Conservation (phyloP, 2,888 invertebrate species). For the Saturnia pavonia region DNA sequence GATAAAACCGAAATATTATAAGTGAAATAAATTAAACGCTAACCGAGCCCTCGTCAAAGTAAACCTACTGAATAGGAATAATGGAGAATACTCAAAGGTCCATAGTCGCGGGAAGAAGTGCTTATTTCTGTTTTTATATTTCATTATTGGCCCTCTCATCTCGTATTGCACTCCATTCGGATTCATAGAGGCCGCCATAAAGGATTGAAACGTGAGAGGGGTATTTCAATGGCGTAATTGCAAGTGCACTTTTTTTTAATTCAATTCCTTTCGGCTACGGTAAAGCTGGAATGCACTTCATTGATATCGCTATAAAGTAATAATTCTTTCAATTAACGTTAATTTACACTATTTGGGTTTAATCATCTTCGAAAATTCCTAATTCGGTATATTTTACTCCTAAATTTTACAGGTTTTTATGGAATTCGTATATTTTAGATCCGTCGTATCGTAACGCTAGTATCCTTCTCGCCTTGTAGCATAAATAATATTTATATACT, state of each 20-base stretch:
- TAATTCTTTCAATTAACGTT: no score
- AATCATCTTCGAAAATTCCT: not conserved
- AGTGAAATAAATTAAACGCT: constrained; percentile 68
- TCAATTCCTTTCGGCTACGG: constrained; percentile 75
- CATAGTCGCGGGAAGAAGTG: constrained; percentile 67
- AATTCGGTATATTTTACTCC: no score
- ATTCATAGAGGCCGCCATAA: constrained; percentile 77
- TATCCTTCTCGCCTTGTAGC: no score
- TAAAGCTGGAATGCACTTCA: constrained; percentile 77
- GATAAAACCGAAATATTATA: constrained; percentile 36
- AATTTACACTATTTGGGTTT: no score
- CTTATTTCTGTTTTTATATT: constrained; percentile 80
- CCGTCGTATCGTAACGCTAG: no score
- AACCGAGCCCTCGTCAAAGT: constrained; percentile 70
- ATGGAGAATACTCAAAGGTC: constrained; percentile 70
- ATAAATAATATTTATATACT: no score
- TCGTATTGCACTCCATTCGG: constrained; percentile 76
- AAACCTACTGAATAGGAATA: constrained; percentile 72
- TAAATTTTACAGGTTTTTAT: no score
- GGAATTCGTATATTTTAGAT: no score
- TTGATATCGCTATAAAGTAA: constrained; percentile 72
- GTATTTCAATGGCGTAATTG: constrained; percentile 79
- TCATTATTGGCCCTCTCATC: constrained; percentile 81
- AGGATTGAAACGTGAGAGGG: constrained; percentile 81
- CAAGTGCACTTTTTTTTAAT: constrained; percentile 77